Evolutionary conservation across 2,888 invertebrate species (phyloP).

Genomic region (Rhamnusium bicolor): DNA sequence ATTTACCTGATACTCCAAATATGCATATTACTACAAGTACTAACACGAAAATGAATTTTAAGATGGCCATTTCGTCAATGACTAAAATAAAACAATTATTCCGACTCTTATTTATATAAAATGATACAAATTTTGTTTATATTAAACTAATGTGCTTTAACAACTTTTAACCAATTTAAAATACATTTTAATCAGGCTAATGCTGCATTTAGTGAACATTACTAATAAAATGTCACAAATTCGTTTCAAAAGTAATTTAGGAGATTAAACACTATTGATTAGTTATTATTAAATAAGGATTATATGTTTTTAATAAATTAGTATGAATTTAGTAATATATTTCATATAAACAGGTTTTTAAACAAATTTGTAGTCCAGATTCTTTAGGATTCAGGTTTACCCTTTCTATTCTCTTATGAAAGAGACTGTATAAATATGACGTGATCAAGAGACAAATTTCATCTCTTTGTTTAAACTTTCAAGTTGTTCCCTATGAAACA

Average conservation of each 20-base stretch:
- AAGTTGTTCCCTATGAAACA: too few species aligned
- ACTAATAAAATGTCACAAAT: conserved; percentile 12
- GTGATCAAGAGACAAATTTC: too few species aligned
- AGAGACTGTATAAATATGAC: too few species aligned
- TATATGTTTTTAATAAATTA: background rate
- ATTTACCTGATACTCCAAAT: conserved; percentile 3
- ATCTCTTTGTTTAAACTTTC: too few species aligned
- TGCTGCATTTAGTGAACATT: conserved; percentile 6
- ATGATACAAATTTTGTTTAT: conserved; percentile 1
- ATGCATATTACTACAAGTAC: background rate
- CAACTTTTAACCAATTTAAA: conserved; percentile 12
- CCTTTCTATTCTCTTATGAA: too few species aligned
- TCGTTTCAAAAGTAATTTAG: conserved; percentile 5
- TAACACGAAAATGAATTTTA: conserved; percentile 8
- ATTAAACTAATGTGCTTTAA: conserved; percentile 1
- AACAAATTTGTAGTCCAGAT: too few species aligned
- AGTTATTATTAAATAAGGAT: conserved; percentile 10
- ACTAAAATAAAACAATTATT: background rate
- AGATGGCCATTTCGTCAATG: background rate
- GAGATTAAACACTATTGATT: conserved; percentile 24
- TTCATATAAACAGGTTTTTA: too few species aligned
- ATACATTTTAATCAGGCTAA: conserved; percentile 5
- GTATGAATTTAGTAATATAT: background rate
- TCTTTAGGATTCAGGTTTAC: too few species aligned
- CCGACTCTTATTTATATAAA: background rate